Base-by-base conservation (phyloP, 2,888 invertebrate genomes). In the Andrena haemorrhoa region DNA sequence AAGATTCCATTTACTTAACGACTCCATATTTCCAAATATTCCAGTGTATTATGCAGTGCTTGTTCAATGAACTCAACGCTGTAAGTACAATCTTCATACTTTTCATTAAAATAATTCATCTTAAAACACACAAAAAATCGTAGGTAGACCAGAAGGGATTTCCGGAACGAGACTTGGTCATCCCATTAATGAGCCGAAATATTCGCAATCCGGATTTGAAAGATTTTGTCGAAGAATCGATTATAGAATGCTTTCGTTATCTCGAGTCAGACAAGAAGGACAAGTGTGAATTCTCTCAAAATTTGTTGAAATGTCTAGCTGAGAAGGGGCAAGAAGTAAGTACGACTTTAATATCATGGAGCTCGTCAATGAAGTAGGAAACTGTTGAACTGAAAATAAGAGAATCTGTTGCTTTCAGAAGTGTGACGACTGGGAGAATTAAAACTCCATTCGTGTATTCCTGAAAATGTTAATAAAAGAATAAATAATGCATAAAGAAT, bases 371-470 rank as follows among this genome's bases (percentile, higher is more conserved):
- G 20, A 64, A 58, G 1, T 47, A 47, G 49, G n/a, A 31, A 33
- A 20, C n/a, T n/a, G 23, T 35, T 63, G 0, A n/a, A 31, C 7
- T 10, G 10, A 31, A 56, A 35, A 12, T 49, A 33, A 29, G n/a
- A 26, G 16, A n/a, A 35, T 78, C 41, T 16, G 41, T 16, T 41
- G 41, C 5, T 93, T 93, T 71, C 85, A 94, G 2, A 96, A 96
- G 91, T 97, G 97, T 89, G 96, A 96, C 26, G 97, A 97, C 89
- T 97, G 97, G 97, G 95, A 96, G 74, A 95, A 95, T 80, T 87
- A 23, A 23, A 56, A 12, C 31, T 58, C 20, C 10, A 31, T 49
- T n/a, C 7, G 10, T 16, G 5, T 26, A 16, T n/a, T n/a, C 51
- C 7, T 29, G 23, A 33, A 20, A 0, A 61, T 20, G 7, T 75